These are phyloP conservation scores for Macrotis lagotis DNA, from an alignment of 2,113 vertebrate genomes.

Conservation along the genomic window DNA sequence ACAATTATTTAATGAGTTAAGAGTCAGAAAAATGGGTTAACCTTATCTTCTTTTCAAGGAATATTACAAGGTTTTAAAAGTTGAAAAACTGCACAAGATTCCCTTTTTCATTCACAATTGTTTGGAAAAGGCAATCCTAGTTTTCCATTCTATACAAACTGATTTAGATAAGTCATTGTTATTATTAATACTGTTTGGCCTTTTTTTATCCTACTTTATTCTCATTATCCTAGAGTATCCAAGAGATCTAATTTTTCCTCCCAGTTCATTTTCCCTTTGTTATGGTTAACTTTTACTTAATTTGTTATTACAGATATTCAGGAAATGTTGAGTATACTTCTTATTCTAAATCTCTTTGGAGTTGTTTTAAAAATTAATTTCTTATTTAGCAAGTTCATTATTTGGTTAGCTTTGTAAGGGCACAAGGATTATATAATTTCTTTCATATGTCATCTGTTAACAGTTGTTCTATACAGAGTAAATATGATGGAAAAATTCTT, in stretches of 20 bases:
- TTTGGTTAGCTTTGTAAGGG: background rate
- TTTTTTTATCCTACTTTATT: background rate
- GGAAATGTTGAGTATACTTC: background rate
- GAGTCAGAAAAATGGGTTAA: background rate
- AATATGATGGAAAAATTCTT: fast-evolving
- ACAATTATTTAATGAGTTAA: background rate
- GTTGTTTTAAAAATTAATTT: background rate
- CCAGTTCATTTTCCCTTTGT: background rate
- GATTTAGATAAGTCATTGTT: background rate
- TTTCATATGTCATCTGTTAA: fast-evolving
- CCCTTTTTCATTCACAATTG: no score
- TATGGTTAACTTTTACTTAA: constrained; percentile 1
- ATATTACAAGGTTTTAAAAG: background rate
- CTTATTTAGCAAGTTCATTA: background rate
- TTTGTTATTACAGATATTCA: background rate
- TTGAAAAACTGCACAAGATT: background rate
- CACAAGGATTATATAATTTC: background rate
- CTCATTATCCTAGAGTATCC: background rate
- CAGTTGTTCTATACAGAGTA: no score
- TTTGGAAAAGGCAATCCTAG: background rate
- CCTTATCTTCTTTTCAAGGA: background rate
- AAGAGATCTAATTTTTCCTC: background rate
- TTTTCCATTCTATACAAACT: background rate
- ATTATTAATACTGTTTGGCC: background rate
- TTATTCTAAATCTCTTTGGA: background rate